phyloP scores from a whole-genome alignment of 2,113 vertebrate species.

The Salvelinus namaycush region DNA sequence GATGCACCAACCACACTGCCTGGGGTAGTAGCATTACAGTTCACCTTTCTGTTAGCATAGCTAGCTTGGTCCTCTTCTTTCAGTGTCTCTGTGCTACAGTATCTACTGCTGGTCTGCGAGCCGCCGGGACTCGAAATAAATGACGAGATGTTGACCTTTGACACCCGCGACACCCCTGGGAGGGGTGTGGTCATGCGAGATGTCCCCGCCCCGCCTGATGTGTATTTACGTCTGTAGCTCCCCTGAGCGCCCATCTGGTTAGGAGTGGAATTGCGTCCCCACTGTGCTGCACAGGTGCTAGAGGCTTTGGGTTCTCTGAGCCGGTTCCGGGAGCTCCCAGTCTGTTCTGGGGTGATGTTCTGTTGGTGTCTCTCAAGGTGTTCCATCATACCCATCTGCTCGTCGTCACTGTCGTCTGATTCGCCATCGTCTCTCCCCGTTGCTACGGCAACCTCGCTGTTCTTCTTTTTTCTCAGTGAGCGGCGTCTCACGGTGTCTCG shows the following conservation, averaged over 20 bases:
- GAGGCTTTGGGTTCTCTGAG: conserved; percentile 44
- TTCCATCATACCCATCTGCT: conserved; percentile 64
- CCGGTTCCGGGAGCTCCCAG: conserved; percentile 32
- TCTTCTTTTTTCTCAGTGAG: conserved; percentile 76
- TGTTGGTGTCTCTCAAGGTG: conserved; percentile 60
- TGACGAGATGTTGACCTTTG: conserved; percentile 90
- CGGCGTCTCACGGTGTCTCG: conserved; percentile 72
- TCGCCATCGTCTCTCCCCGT: conserved; percentile 67
- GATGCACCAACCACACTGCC: conserved; percentile 27
- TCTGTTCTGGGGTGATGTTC: conserved; percentile 35
- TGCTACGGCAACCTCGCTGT: conserved; percentile 42
- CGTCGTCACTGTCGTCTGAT: conserved; percentile 74
- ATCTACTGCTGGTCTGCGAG: conserved; percentile 83
- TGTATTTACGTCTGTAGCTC: conserved; percentile 27
- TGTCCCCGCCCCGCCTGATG: conserved; percentile 43
- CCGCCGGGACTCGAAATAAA: conserved; percentile 81
- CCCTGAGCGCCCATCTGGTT: conserved; percentile 35
- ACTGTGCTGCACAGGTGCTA: conserved; percentile 61
- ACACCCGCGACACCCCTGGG: conserved; percentile 83
- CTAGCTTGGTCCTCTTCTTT: conserved; percentile 84
- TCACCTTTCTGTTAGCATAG: conserved; percentile 21
- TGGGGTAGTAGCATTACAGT: conserved; percentile 17
- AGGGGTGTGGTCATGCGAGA: conserved; percentile 57
- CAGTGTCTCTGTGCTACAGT: conserved; percentile 92
- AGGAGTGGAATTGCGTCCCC: conserved; percentile 56